Percentiles rank a stretch among this genome's conserved stretches.
These are phyloP conservation scores for Drosophila subquinaria DNA, from an alignment of 2,888 invertebrate genomes.

Conservation along the genomic window DNA sequence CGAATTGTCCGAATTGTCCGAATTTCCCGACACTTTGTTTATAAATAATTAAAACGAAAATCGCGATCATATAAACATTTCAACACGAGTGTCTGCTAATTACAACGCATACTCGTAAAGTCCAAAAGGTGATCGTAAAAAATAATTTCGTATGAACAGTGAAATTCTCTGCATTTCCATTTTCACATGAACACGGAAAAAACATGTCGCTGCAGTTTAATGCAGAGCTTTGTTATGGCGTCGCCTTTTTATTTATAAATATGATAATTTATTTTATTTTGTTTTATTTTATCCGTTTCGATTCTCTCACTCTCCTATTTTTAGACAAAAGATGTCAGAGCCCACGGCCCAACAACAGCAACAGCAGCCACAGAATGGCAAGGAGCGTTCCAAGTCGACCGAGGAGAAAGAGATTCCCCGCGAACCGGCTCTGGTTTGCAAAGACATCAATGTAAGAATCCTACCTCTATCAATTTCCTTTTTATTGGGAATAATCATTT, in stretches of 20 bases:
- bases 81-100: conserved; percentile 41
- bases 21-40: conserved; percentile 51
- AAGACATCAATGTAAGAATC: conserved; percentile 89
- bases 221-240: conserved; percentile 40
- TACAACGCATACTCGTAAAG: conserved; percentile 36
- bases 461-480: background rate
- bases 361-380: conserved; percentile 80
- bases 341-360: conserved; percentile 75
- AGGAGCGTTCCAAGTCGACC: conserved; percentile 83
- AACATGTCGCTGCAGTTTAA: conserved; percentile 28
- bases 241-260: conserved; percentile 65
- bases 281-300: conserved; percentile 16
- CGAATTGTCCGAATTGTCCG: too few species aligned
- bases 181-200: conserved; percentile 20
- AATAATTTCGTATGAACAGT: conserved; percentile 28
- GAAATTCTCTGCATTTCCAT: conserved; percentile 6
- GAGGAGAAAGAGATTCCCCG: conserved; percentile 90
- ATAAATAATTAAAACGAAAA: conserved; percentile 48
- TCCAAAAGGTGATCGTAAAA: conserved; percentile 56
- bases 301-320: conserved; percentile 68
- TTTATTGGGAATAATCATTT: background rate
- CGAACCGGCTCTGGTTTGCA: conserved; percentile 93
- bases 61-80: conserved; percentile 65
- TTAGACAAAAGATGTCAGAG: conserved; percentile 82
- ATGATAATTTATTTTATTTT: conserved; percentile 68